Base-by-base conservation (phyloP, 2,888 invertebrate genomes). In the Acanthoscelides obtectus region DNA sequence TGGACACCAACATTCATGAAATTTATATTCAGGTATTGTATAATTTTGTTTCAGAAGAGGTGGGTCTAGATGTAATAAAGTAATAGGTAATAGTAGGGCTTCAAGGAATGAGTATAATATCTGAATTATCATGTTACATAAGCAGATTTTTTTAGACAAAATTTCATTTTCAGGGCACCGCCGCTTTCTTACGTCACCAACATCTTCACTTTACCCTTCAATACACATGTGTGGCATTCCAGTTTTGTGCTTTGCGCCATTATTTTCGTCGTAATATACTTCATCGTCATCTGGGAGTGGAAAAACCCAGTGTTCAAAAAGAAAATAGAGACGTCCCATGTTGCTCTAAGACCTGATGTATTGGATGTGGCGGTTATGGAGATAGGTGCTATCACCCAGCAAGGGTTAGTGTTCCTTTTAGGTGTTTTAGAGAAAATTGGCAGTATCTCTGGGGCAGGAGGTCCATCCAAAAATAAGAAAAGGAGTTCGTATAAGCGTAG, bases 151-250 rank as follows among this genome's bases (percentile, higher is more conserved):
- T n/a, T n/a, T n/a, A n/a, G n/a, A n/a, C n/a, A n/a, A n/a, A n/a
- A n/a, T n/a, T 45, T 20, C 20, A 66, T 45, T 45, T 45, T 45
- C 22, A 68, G 68, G 6, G 89, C 90, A 74, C 92, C 92, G 0
- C 89, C 91, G 0, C 85, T 92, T 0, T 89, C 92, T 0, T 88
- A 89, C 71, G 87, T 92, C 4, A 87, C 88, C 68, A 93, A 92
- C 77, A 89, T 93, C 77, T 92, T 91, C 82, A 85, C 88, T 0
- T 82, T 92, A 1, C 91, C 92, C 0, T 92, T 93, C 82, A 87
- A 88, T 0, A 86, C 84, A 0, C 84, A 86, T 0, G 92, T 92
- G 0, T 93, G 92, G 92, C 78, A 89, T 66, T 87, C 89, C 0
- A 87, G 88, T 67, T 86, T 87, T 17, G 83, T 87, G 0, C 85